These are phyloP conservation scores for Zaprionus taronus DNA, from an alignment of 1,140 invertebrate species.

Conservation along the genomic window DNA sequence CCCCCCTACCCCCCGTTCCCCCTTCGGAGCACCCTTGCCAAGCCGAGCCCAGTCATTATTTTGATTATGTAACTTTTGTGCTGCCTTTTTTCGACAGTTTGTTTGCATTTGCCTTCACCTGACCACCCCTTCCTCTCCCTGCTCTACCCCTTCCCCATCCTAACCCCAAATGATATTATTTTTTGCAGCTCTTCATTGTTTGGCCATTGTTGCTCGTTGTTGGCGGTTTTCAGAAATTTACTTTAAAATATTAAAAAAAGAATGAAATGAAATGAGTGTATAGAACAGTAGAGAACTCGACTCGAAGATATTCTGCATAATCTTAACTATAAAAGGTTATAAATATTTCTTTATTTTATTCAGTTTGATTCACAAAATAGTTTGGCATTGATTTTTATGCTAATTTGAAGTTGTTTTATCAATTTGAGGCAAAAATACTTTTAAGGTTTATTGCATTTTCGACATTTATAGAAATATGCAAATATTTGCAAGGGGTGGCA, in stretches of 20 bases:
- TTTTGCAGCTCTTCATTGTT: conserved; percentile 57
- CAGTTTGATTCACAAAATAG: too few relatives aligned
- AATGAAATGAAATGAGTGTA: conserved; percentile 4
- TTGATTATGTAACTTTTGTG: conserved; percentile 75
- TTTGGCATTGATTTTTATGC: too few relatives aligned
- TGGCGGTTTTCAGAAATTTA: conserved; percentile 25
- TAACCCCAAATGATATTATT: conserved; percentile 37
- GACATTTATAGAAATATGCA: too few relatives aligned
- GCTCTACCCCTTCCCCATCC: not conserved
- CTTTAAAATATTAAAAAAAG: conserved; percentile 73
- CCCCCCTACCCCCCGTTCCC: not conserved
- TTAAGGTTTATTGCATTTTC: too few relatives aligned
- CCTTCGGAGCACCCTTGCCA: not conserved
- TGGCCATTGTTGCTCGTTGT: conserved; percentile 36
- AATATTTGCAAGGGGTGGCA: too few relatives aligned
- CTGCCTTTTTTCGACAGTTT: conserved; percentile 72
- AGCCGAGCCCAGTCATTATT: conserved; percentile 68
- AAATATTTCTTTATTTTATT: too few relatives aligned
- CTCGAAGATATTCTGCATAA: not conserved
- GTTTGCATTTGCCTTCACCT: conserved; percentile 58
- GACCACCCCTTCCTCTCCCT: conserved; percentile 7
- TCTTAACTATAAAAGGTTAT: too few relatives aligned
- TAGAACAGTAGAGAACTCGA: not conserved
- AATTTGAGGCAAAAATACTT: too few relatives aligned
- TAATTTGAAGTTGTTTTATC: too few relatives aligned